phyloP scores from a whole-genome alignment of 2,113 vertebrate genomes.

The Nipponia nippon region DNA sequence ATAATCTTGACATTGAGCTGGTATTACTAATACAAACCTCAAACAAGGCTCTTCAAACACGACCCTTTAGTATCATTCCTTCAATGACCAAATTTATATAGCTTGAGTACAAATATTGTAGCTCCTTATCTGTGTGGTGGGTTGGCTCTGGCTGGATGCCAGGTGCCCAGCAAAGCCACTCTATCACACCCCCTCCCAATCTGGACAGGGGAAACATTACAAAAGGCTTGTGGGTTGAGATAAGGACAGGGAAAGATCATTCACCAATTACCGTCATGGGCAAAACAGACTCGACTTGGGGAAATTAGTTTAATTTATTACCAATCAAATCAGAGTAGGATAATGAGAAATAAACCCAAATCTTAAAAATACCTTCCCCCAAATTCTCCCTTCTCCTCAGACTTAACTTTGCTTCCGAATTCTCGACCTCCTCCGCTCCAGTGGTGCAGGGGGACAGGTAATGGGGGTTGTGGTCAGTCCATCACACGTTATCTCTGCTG shows the following conservation, averaged over 20 bases:
- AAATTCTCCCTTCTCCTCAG: neutral
- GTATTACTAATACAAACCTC: neutral
- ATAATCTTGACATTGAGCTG: neutral
- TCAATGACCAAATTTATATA: neutral
- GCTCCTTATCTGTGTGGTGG: neutral
- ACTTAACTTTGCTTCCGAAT: neutral
- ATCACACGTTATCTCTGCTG: fast-evolving
- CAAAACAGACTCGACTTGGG: neutral
- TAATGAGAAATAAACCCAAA: neutral
- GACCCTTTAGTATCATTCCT: neutral
- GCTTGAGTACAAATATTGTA: neutral
- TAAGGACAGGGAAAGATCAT: neutral
- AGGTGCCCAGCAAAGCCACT: neutral
- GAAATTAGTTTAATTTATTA: neutral
- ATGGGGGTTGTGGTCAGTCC: neutral
- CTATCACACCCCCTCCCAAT: neutral
- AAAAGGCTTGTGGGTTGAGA: neutral
- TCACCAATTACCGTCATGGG: fast-evolving
- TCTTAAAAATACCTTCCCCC: neutral
- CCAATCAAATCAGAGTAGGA: neutral
- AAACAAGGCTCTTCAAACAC: neutral
- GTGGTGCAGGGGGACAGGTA: fast-evolving
- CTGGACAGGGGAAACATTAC: neutral
- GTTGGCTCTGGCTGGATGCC: neutral
- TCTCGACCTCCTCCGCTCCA: neutral